These are phyloP conservation scores for Anguilla anguilla DNA, from an alignment of 2,797 vertebrate genomes.

Conservation along the genomic window DNA sequence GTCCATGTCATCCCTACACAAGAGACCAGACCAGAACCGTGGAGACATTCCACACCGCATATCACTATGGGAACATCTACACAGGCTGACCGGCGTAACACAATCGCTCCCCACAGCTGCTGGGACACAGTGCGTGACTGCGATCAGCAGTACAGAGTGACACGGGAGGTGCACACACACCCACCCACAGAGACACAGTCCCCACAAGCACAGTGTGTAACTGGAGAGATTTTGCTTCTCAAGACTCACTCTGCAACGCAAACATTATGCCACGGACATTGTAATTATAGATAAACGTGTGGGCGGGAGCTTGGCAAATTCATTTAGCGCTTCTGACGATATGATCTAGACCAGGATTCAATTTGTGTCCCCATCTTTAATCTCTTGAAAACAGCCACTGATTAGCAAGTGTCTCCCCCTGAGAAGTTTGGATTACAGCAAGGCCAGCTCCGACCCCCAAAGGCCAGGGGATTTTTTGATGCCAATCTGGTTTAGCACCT, in stretches of 20 bases:
- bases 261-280: constrained; percentile 14
- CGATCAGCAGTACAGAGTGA: background rate
- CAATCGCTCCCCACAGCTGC: constrained; percentile 16
- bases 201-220: constrained; percentile 14
- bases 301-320: background rate
- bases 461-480: constrained; percentile 48
- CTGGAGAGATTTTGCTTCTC: background rate
- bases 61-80: constrained; percentile 29
- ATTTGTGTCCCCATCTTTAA: constrained; percentile 27
- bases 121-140: background rate
- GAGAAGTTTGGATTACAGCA: background rate
- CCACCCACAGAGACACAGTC: background rate
- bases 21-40: background rate
- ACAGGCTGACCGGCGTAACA: constrained; percentile 5
- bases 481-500: constrained; percentile 59
- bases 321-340: background rate
- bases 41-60: constrained; percentile 1
- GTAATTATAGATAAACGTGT: constrained; percentile 29
- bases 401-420: background rate
- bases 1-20: background rate
- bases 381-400: constrained; percentile 20
- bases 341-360: background rate
- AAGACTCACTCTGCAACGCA: background rate
- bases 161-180: background rate
- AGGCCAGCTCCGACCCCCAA: background rate